phyloP scores from a whole-genome alignment of 2,797 vertebrate species.

The Synanceia verrucosa region DNA sequence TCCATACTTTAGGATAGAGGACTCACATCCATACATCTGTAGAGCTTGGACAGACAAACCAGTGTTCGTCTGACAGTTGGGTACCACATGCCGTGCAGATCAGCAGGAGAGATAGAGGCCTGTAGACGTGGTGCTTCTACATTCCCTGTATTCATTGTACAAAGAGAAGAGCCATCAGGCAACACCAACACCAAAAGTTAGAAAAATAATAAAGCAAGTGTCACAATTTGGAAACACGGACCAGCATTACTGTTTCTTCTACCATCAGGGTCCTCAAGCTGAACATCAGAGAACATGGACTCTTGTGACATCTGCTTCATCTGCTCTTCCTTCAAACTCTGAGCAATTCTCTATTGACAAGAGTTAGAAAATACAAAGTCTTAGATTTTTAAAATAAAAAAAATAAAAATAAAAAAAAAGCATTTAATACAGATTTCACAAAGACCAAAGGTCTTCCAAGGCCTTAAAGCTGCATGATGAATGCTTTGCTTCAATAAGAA shows the following conservation, averaged over 20 bases:
- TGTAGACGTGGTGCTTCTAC: conserved; percentile 85
- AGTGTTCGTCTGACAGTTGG: conserved; percentile 96
- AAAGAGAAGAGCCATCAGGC: conserved; percentile 30
- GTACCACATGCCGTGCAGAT: conserved; percentile 99
- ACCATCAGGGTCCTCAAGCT: conserved; percentile 86
- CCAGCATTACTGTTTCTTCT: conserved; percentile 85
- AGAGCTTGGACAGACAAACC: conserved; percentile 97
- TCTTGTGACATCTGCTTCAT: conserved; percentile 85
- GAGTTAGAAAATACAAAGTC: neutral
- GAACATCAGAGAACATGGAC: conserved; percentile 89
- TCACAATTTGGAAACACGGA: conserved; percentile 44
- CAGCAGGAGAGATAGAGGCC: conserved; percentile 91
- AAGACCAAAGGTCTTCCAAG: neutral
- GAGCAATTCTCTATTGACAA: conserved; percentile 90
- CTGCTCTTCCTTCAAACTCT: conserved; percentile 96
- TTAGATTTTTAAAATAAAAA: conserved; percentile 13
- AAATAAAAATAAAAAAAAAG: neutral
- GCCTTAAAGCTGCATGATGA: conserved; percentile 1
- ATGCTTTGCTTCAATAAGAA: conserved; percentile 6
- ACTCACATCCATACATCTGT: conserved; percentile 98
- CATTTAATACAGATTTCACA: neutral
- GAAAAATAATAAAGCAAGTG: neutral
- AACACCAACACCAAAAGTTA: conserved; percentile 13
- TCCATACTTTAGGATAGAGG: conserved; percentile 1
- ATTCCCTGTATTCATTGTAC: conserved; percentile 68